A percentile compares a stretch with the other conserved stretches of the same genome.
Conservation (phyloP, 1,140 invertebrate genomes). For the Ips nitidus region DNA sequence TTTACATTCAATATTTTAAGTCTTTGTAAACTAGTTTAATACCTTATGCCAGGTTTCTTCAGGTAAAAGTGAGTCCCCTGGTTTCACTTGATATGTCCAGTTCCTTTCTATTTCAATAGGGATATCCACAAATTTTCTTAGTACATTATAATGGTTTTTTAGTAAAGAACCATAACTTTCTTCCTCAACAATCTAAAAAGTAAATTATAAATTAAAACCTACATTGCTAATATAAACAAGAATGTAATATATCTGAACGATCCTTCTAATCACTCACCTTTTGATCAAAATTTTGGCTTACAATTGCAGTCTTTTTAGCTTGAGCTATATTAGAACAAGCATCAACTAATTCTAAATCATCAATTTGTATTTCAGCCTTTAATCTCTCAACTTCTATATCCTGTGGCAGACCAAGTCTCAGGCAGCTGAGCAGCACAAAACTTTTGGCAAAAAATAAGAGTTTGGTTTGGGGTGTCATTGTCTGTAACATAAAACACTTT, state of each 20-base stretch:
- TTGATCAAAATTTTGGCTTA: constrained; percentile 20
- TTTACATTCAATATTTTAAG: not conserved
- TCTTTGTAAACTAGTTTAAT: not conserved
- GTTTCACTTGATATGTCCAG: constrained; percentile 55
- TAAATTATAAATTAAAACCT: not conserved
- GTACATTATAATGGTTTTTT: constrained; percentile 29
- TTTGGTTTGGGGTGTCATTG: not conserved
- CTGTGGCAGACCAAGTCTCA: not conserved
- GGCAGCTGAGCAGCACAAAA: not conserved
- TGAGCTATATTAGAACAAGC: constrained; percentile 37
- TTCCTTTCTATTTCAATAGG: constrained; percentile 52
- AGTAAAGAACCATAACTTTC: constrained; percentile 29
- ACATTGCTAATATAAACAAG: too few species aligned
- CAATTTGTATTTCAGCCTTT: constrained; percentile 37
- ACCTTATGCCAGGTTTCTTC: constrained; percentile 58
- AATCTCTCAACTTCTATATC: constrained; percentile 10
- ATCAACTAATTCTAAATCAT: constrained; percentile 43
- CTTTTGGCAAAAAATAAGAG: not conserved
- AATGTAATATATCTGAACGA: too few species aligned
- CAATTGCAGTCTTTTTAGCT: constrained; percentile 28
- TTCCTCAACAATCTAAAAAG: constrained; percentile 37
- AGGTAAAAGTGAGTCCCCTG: constrained; percentile 58
- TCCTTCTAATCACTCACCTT: constrained; percentile 2
- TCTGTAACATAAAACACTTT: too few species aligned
- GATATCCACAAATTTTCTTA: constrained; percentile 36